phyloP scores from a whole-genome alignment of 1,140 invertebrate species.

The Choristoneura fumiferana region DNA sequence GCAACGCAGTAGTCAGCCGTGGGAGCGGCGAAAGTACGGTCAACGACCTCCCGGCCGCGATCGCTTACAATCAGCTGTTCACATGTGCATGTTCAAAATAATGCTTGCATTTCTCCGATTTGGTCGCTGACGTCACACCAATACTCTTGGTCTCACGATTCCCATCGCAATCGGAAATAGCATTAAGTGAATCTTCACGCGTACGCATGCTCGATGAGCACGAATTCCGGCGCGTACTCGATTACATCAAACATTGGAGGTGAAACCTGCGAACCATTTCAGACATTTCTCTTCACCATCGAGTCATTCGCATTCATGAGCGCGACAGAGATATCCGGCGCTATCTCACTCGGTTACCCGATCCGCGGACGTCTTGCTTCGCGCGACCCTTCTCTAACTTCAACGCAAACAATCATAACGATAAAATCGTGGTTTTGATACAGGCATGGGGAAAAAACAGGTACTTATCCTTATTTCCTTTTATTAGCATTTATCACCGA shows the following conservation, averaged over 20 bases:
- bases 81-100: constrained; percentile 33
- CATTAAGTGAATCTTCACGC: constrained; percentile 38
- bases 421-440: not conserved
- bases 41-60: constrained; percentile 59
- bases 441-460: constrained; percentile 9
- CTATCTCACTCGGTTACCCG: constrained; percentile 38
- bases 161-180: too few relatives aligned
- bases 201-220: constrained; percentile 6
- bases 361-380: constrained; percentile 36
- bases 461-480: constrained; percentile 10
- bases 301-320: constrained; percentile 1
- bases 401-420: not conserved
- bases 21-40: constrained; percentile 71
- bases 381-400: constrained; percentile 37
- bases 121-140: constrained; percentile 16
- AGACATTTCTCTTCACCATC: constrained; percentile 42
- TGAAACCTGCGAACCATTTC: constrained; percentile 25
- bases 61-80: constrained; percentile 67
- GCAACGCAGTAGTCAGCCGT: constrained; percentile 48
- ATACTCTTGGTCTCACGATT: not conserved
- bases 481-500: not conserved
- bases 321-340: constrained; percentile 28
- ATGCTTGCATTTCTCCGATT: constrained; percentile 17
- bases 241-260: constrained; percentile 23
- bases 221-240: constrained; percentile 17